A percentile compares a stretch with the other conserved stretches of the same genome.
Evolutionary conservation across 1,140 invertebrate genomes (phyloP).

Genomic region (Aradophagus sp.): DNA sequence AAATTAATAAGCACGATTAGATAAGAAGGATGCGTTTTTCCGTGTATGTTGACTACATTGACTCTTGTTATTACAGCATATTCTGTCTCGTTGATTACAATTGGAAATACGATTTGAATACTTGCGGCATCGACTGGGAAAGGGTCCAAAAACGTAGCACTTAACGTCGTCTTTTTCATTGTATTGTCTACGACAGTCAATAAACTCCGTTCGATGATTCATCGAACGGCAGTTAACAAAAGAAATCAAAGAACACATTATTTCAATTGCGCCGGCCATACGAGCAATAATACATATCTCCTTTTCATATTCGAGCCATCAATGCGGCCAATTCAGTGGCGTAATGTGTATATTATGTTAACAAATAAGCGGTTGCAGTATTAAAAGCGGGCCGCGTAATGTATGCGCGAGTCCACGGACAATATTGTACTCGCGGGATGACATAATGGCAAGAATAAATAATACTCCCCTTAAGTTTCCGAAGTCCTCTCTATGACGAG

Average conservation of each 20-base stretch:
- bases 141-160: no score
- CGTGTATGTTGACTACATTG: no score
- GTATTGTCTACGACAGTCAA: no score
- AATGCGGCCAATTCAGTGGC: slow-evolving; percentile 36
- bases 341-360: slow-evolving; percentile 74
- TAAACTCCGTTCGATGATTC: no score
- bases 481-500: slow-evolving; percentile 30
- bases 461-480: slow-evolving; percentile 53
- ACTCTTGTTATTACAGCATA: no score
- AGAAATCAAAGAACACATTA: slow-evolving; percentile 7
- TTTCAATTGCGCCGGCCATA: not conserved
- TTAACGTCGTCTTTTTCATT: no score
- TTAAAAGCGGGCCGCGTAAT: slow-evolving; percentile 68
- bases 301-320: slow-evolving; percentile 41
- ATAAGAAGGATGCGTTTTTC: no score
- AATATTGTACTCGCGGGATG: slow-evolving; percentile 69
- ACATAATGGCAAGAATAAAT: slow-evolving; percentile 65
- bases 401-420: slow-evolving; percentile 70
- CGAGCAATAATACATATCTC: slow-evolving; percentile 21
- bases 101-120: no score
- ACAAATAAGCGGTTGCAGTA: slow-evolving; percentile 71
- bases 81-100: no score
- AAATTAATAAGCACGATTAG: no score
- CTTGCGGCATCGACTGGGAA: no score
- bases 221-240: no score